Evolutionary conservation across 1,140 invertebrate genomes (phyloP).

Genomic region (Neodiprion pinetum): DNA sequence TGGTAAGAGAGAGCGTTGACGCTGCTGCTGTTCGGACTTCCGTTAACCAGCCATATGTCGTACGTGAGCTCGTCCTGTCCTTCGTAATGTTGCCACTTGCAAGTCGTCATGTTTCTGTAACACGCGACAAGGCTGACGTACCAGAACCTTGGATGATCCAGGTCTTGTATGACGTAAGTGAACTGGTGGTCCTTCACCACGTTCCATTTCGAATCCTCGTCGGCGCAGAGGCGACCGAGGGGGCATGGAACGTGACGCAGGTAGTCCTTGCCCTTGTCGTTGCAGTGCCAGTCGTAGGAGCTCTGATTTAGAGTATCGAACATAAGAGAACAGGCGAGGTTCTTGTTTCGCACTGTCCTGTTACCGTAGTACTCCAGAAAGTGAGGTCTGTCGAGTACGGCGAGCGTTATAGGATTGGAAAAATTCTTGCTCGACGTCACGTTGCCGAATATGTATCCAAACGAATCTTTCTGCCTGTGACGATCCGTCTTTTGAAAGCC

Average conservation of each 20-base stretch:
- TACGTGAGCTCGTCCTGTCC: slow-evolving; percentile 74
- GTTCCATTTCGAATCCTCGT: slow-evolving; percentile 86
- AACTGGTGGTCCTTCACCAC: slow-evolving; percentile 90
- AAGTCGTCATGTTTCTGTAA: slow-evolving; percentile 79
- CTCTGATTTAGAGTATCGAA: slow-evolving; percentile 82
- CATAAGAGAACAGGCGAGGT: slow-evolving; percentile 81
- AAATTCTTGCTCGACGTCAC: slow-evolving; percentile 76
- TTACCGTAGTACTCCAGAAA: slow-evolving; percentile 91
- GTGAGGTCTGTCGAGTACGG: slow-evolving; percentile 84
- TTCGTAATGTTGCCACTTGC: slow-evolving; percentile 82
- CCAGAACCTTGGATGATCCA: slow-evolving; percentile 93
- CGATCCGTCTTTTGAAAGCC: slow-evolving; percentile 96
- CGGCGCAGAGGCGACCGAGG: slow-evolving; percentile 77
- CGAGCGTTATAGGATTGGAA: slow-evolving; percentile 78
- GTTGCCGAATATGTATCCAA: slow-evolving; percentile 96
- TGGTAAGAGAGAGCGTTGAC: slow-evolving; percentile 91
- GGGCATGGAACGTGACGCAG: slow-evolving; percentile 88
- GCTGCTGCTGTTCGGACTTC: slow-evolving; percentile 84
- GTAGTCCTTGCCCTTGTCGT: slow-evolving; percentile 84
- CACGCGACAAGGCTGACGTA: slow-evolving; percentile 94
- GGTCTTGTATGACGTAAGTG: slow-evolving; percentile 90
- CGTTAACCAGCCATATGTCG: slow-evolving; percentile 96
- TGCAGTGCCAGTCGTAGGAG: slow-evolving; percentile 85
- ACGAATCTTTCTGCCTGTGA: slow-evolving; percentile 78
- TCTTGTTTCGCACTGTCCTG: slow-evolving; percentile 67